Base-by-base conservation (phyloP, 2,888 invertebrate genomes). In the Archips xylosteana region DNA sequence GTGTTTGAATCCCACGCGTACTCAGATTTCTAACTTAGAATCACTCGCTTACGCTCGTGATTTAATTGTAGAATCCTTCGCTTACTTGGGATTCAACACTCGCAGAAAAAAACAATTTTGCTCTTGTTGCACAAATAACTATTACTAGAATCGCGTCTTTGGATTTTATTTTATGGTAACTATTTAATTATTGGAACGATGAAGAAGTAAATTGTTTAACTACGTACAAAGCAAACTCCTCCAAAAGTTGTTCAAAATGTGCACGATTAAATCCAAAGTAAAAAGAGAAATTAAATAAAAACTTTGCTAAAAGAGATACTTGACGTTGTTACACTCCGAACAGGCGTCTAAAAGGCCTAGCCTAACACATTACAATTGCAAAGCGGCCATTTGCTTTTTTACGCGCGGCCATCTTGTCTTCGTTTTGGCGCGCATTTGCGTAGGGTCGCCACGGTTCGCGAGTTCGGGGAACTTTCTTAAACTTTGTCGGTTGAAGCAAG, bases 311-410 rank as follows among this genome's bases (percentile, higher is more conserved):
- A 39, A 45, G 12, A n/a, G 49, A 3, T 1, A n/a, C 49, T 13
- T 49, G 13, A 49, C n/a, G 13, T 49, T n/a, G 4, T n/a, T n/a
- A n/a, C n/a, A 9, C 3, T 45, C 9, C n/a, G 5, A 36, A 36
- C 61, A 62, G 62, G 49, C 67, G 67, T 36, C 67, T 47, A 15
- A 3, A 36, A 49, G n/a, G 51, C 34, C 36, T 47, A 39, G 10
- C 62, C 67, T 47, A 68, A 45, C 54, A 12, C 64, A 73, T 73
- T 73, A 73, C 69, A 69, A 73, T 73, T 69, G 68, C 73, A 69
- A 73, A 73, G 68, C 63, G 59, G 51, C 73, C 73, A 73, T 73
- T 73, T 69, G 63, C 69, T 73, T 73, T 39, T 73, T 73, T 69
- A 63, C 62, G 62, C 49, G 47, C 73, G 63, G 42, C 73, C 73